These are phyloP conservation scores for Fistularia commersonii DNA, from an alignment of 2,797 vertebrate species.

Conservation along the genomic window DNA sequence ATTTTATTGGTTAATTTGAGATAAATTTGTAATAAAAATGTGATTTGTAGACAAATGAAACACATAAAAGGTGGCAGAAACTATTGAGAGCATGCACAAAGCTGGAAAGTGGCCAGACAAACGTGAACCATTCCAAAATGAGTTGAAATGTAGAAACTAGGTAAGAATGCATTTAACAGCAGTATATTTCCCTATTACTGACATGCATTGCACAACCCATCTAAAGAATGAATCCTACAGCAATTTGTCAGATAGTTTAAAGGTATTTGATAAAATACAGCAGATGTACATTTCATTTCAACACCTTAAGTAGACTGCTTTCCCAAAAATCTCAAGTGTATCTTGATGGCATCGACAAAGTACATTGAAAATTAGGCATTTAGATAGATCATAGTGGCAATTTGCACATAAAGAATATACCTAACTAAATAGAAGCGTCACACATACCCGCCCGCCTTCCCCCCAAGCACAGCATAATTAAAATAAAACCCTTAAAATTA, in stretches of 20 bases:
- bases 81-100: slow-evolving; percentile 39
- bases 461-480: slow-evolving; percentile 17
- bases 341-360: slow-evolving; percentile 34
- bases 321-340: no score
- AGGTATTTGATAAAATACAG: slow-evolving; percentile 58
- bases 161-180: slow-evolving; percentile 31
- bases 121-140: slow-evolving; percentile 17
- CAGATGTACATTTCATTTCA: slow-evolving; percentile 18
- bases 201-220: slow-evolving; percentile 36
- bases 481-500: slow-evolving; percentile 3
- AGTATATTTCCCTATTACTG: slow-evolving; percentile 3
- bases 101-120: slow-evolving; percentile 16
- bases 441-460: slow-evolving; percentile 18
- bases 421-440: slow-evolving; percentile 19
- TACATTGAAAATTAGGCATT: slow-evolving; percentile 42
- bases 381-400: slow-evolving; percentile 13
- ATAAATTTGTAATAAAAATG: slow-evolving; percentile 58
- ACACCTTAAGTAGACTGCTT: no score
- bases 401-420: slow-evolving; percentile 4
- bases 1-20: slow-evolving; percentile 60
- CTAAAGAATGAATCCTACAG: slow-evolving; percentile 26
- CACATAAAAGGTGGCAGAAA: slow-evolving; percentile 44
- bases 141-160: slow-evolving; percentile 32
- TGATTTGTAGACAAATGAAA: slow-evolving; percentile 51
- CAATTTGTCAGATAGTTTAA: slow-evolving; percentile 29